phyloP scores from a whole-genome alignment of 2,797 vertebrate genomes.

The Poecilia gillii region DNA sequence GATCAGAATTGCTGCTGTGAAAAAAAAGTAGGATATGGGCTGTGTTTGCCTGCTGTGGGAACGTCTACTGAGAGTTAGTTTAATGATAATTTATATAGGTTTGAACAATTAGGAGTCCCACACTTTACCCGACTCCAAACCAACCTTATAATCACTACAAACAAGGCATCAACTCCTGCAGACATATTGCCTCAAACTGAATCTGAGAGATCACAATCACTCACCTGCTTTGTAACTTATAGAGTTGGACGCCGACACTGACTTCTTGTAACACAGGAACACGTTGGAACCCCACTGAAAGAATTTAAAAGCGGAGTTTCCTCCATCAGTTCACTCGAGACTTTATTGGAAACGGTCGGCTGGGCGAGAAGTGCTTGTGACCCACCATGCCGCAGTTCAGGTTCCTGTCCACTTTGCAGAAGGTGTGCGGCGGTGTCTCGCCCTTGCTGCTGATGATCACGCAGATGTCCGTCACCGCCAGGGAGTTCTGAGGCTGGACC shows the following conservation, averaged over 20 bases:
- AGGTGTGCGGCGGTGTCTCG: slow-evolving; percentile 96
- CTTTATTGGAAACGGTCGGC: fast-evolving
- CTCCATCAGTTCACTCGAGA: fast-evolving
- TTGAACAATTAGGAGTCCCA: background rate
- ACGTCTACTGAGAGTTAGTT: background rate
- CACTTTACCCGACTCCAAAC: background rate
- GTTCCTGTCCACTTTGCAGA: slow-evolving; percentile 98
- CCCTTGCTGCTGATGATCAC: slow-evolving; percentile 96
- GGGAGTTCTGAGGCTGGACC: slow-evolving; percentile 90
- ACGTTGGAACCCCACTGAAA: slow-evolving; percentile 98
- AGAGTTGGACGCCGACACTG: slow-evolving; percentile 93
- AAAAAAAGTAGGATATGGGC: background rate
- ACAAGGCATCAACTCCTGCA: background rate
- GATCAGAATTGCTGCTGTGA: background rate
- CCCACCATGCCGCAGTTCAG: slow-evolving; percentile 98
- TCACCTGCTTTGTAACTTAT: slow-evolving; percentile 97
- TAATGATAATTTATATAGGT: background rate
- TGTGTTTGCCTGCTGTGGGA: background rate
- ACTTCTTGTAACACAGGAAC: slow-evolving; percentile 98
- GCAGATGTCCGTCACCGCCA: slow-evolving; percentile 97
- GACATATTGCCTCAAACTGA: background rate
- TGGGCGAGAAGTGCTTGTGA: background rate
- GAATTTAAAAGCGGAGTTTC: slow-evolving; percentile 19
- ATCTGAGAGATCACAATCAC: slow-evolving; percentile 49
- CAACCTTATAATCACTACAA: background rate